Evolutionary conservation across 2,797 vertebrate genomes (phyloP).

Genomic region (Echeneis naucrates): DNA sequence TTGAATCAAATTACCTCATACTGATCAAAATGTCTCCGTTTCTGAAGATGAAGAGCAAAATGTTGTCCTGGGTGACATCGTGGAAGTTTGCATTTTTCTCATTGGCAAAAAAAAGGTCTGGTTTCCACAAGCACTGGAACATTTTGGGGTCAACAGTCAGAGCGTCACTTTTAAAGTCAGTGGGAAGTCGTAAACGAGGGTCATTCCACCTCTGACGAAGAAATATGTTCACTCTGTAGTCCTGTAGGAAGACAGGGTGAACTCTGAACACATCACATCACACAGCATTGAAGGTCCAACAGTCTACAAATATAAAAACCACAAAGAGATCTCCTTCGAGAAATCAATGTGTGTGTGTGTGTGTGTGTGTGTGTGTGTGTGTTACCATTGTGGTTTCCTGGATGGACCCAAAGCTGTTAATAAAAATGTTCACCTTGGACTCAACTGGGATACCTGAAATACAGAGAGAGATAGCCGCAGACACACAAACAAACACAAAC

Average conservation of each 20-base stretch:
- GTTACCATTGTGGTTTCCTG: constrained; percentile 97
- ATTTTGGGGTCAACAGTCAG: constrained; percentile 96
- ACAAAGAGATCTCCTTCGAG: no score
- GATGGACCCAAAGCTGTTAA: constrained; percentile 98
- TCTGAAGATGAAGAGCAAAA: constrained; percentile 96
- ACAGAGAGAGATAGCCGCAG: no score
- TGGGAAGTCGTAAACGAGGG: constrained; percentile 92
- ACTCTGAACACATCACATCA: background rate
- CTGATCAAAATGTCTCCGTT: constrained; percentile 96
- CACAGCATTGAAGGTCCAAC: background rate
- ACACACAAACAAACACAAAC: background rate
- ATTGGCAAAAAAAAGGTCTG: constrained; percentile 98
- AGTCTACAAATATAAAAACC: no score
- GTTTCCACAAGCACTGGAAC: constrained; percentile 99
- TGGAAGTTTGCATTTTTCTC: constrained; percentile 99
- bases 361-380: constrained; percentile 46
- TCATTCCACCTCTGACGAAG: constrained; percentile 98
- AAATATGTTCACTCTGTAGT: constrained; percentile 97
- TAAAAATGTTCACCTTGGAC: constrained; percentile 97
- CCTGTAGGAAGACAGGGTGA: constrained; percentile 76
- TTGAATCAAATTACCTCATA: constrained; percentile 95
- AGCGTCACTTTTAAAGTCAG: constrained; percentile 93
- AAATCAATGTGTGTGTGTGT: no score
- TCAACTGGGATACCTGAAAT: constrained; percentile 93
- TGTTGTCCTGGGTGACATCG: constrained; percentile 98